These are phyloP conservation scores for Eulemur mongoz DNA, from an alignment of 2,797 vertebrate species.

Conservation along the genomic window DNA sequence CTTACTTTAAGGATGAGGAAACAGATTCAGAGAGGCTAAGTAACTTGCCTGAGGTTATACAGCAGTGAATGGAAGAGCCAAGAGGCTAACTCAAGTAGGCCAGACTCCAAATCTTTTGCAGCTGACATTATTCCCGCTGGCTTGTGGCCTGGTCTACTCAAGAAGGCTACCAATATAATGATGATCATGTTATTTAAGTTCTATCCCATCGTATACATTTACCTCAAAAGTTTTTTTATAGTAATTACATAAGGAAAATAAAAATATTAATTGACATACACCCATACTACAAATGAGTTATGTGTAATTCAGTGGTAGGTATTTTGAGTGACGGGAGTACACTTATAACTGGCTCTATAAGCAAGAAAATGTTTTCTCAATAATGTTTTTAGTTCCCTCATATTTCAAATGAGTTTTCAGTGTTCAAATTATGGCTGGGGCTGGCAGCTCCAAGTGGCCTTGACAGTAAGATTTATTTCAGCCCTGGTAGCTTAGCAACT, in stretches of 20 bases:
- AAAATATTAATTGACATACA: background rate
- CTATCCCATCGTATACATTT: background rate
- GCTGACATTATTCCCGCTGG: background rate
- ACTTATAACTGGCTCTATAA: no score
- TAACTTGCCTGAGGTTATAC: background rate
- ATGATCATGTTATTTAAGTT: background rate
- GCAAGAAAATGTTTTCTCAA: no score
- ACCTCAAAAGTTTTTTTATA: background rate
- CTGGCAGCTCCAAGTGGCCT: no score
- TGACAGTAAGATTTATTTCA: no score
- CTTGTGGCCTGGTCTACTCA: background rate
- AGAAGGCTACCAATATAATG: background rate
- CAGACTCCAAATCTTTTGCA: background rate
- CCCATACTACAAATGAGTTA: background rate
- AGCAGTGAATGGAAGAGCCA: background rate
- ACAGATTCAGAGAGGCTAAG: background rate
- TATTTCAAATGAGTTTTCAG: no score
- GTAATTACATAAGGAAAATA: background rate
- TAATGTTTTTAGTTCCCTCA: no score
- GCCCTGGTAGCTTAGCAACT: no score
- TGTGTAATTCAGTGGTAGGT: background rate
- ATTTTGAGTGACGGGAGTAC: background rate
- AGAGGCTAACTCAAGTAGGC: background rate
- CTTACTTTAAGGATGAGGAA: background rate
- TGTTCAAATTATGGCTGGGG: no score